These are phyloP conservation scores for Ctenomys sociabilis DNA, from an alignment of 2,113 vertebrate species.

Conservation along the genomic window DNA sequence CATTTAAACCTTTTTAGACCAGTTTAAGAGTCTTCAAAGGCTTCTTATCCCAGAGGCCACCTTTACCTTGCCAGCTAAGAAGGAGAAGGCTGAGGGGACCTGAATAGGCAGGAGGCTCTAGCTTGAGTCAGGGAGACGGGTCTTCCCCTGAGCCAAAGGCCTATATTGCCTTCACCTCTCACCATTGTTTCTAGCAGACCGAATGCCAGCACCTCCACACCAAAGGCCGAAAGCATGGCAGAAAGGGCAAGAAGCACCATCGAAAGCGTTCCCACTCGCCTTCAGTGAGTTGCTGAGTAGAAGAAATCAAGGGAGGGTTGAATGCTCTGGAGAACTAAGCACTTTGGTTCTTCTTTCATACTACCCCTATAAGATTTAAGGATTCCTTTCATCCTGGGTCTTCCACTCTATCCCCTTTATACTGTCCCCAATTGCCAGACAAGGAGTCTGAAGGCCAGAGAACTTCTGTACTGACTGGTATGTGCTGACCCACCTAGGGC, in stretches of 20 bases:
- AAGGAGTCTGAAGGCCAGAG: neutral
- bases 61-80: neutral
- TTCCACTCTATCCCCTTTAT: neutral
- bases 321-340: neutral
- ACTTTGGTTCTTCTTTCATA: neutral
- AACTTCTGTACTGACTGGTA: neutral
- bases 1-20: neutral
- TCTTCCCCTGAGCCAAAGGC: neutral
- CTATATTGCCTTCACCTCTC: neutral
- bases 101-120: neutral
- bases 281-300: slow-evolving; percentile 79
- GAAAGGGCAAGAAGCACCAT: slow-evolving; percentile 87
- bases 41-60: neutral
- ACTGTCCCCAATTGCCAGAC: neutral
- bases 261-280: slow-evolving; percentile 83
- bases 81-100: neutral
- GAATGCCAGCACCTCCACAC: slow-evolving; percentile 87
- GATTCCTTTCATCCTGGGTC: neutral
- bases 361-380: neutral
- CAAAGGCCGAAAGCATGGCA: slow-evolving; percentile 85
- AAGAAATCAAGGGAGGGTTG: neutral
- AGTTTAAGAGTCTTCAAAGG: neutral
- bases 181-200: slow-evolving; percentile 72
- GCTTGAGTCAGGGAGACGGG: neutral
- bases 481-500: slow-evolving; percentile 73